Evolutionary conservation across 2,888 invertebrate species (phyloP).

Genomic region (Parasteatoda lunata): DNA sequence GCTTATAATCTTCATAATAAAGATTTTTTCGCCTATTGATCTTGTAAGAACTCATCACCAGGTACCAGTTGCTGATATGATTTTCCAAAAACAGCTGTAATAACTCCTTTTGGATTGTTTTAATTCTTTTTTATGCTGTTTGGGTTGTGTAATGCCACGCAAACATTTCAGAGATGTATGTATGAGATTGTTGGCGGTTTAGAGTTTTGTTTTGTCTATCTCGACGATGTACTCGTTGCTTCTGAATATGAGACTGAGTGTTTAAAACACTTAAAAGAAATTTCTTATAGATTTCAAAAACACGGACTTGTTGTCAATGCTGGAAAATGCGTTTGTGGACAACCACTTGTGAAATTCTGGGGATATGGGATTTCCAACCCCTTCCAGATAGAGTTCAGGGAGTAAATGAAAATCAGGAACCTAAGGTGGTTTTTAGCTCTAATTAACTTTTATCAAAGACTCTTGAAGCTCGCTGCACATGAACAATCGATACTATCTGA

Average conservation of each 20-base stretch:
- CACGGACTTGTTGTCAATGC: too few species aligned
- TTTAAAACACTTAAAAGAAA: not conserved
- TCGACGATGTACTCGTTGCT: not conserved
- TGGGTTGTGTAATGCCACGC: not conserved
- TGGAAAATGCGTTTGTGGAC: not conserved
- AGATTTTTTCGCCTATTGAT: not conserved
- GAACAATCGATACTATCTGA: not conserved
- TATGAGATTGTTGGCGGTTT: not conserved
- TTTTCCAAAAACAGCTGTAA: not conserved
- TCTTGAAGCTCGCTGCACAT: not conserved
- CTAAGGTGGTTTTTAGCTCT: slow-evolving; percentile 4
- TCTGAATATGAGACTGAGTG: slow-evolving; percentile 6
- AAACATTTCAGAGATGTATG: not conserved
- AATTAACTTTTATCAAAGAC: not conserved
- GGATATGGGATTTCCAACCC: not conserved
- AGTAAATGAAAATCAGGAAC: not conserved
- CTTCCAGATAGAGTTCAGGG: not conserved
- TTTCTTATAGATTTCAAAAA: not conserved
- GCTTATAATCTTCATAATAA: slow-evolving; percentile 1
- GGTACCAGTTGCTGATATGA: not conserved
- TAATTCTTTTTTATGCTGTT: slow-evolving; percentile 9
- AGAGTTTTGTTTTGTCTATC: not conserved
- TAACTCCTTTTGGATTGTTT: slow-evolving; percentile 10
- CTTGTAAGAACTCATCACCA: not conserved
- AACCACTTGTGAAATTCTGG: not conserved